Conservation (phyloP, 64 coral and sea anemone species). For the Actinia equina region DNA sequence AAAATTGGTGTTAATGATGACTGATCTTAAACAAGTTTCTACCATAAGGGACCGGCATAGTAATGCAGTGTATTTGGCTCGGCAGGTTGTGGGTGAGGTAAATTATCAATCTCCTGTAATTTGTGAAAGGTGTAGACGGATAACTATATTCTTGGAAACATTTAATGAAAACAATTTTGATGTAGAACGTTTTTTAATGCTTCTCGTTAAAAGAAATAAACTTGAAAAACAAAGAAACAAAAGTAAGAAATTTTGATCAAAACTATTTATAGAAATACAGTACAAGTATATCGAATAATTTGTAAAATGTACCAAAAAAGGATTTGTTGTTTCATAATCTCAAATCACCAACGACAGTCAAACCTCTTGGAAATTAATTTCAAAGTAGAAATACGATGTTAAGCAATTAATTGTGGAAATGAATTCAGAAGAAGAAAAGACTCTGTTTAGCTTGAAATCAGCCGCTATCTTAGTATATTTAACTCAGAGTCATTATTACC, state of each 20-base stretch:
- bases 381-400: not conserved
- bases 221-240: not conserved
- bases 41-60: no score
- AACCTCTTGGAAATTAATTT: conserved; percentile 4
- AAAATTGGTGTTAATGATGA: no score
- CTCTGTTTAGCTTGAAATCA: not conserved
- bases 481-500: not conserved
- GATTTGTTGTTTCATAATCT: not conserved
- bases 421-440: not conserved
- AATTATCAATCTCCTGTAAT: no score
- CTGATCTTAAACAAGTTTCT: no score
- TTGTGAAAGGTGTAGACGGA: no score
- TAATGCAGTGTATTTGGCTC: no score
- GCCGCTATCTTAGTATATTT: conserved; percentile 5
- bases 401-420: not conserved
- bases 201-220: not conserved
- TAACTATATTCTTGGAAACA: no score
- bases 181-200: no score
- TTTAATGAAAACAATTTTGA: no score
- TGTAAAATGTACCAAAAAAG: not conserved
- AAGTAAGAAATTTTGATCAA: not conserved
- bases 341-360: not conserved
- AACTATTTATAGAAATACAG: not conserved
- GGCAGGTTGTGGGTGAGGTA: no score
- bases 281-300: no score